Base-by-base conservation (phyloP, 2,113 vertebrate species). In the Indicator maculatus region DNA sequence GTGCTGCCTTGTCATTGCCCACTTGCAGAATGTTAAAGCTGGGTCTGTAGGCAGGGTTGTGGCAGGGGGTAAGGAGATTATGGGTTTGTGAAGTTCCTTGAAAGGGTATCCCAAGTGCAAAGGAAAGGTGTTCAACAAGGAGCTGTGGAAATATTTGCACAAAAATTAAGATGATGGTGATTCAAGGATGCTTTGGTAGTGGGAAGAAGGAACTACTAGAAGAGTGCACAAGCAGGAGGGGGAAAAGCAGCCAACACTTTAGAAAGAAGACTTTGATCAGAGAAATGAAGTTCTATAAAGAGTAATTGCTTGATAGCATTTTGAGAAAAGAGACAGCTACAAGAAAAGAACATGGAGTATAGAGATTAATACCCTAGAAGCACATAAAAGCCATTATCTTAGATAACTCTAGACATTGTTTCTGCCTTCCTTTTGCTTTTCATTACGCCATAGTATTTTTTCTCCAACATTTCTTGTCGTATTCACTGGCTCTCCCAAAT, bases 51-150 rank as follows among this genome's bases (percentile, higher is more conserved):
- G 24, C 44, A 26, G 47, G 44, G 30, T 11, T 6, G 1, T 2
- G n/a, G 5, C 1, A 0, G 10, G 18, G 8, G 5, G 5, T 5
- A 17, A 1, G 24, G 9, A 5, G 13, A 18, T 41, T 71, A 1
- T 19, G 44, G 19, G 15, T 79, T 75, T 83, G 38, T 33, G 65
- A 44, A 59, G 9, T 27, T 52, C 5, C 31, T 64, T 63, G 59
- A 52, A 95, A 60, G 59, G 16, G 2, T 50, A 10, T 66, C 38
- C 52, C 33, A 75, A 39, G 56, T 26, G 9, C 45, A n/a, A 86
- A 84, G 15, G 6, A 87, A n/a, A 60, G 8, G 31, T 2, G 1
- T 84, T 85, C 59, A 55, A 0, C 26, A 50, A 17, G 56, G 50
- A 77, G 33, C n/a, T 77, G 38, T 75, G 75, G 64, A 83, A 71